These are phyloP conservation scores for Zhengitettix transpicula DNA, from an alignment of 2,888 invertebrate species.

Conservation along the genomic window DNA sequence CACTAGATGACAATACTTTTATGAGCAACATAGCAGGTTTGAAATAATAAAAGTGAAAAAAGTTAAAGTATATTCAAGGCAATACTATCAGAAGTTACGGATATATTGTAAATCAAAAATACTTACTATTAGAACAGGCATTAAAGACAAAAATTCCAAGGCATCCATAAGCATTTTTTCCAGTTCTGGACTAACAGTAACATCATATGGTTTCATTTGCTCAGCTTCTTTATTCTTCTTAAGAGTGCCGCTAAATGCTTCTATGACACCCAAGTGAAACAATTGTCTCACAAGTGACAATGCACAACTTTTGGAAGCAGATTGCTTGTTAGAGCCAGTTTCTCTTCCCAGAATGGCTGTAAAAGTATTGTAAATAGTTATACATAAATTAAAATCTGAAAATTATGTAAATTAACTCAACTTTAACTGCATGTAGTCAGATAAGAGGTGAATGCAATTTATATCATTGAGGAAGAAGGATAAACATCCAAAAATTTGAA, in stretches of 20 bases:
- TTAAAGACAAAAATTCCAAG: conserved; percentile 24
- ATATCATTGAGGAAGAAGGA: too few species aligned
- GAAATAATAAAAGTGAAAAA: too few species aligned
- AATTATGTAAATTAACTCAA: too few species aligned
- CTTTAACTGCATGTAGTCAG: too few species aligned
- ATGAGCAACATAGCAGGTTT: too few species aligned
- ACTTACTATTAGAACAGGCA: conserved; percentile 11
- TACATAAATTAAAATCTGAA: too few species aligned
- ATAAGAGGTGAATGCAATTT: too few species aligned
- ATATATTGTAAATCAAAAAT: background rate
- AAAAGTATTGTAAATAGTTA: background rate
- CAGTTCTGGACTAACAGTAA: conserved; percentile 58
- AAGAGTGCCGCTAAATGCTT: conserved; percentile 67
- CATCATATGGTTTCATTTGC: conserved; percentile 60
- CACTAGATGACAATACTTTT: too few species aligned
- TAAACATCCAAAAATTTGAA: too few species aligned
- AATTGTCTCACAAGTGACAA: conserved; percentile 86
- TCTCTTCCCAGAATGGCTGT: conserved; percentile 52
- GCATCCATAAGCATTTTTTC: conserved; percentile 40
- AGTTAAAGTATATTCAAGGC: too few species aligned
- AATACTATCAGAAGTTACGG: too few species aligned
- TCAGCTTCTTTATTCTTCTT: conserved; percentile 66
- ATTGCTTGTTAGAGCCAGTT: conserved; percentile 91
- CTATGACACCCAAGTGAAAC: conserved; percentile 86
- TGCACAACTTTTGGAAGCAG: conserved; percentile 92